phyloP scores from a whole-genome alignment of 2,888 invertebrate species.

The Epinotia nisella region DNA sequence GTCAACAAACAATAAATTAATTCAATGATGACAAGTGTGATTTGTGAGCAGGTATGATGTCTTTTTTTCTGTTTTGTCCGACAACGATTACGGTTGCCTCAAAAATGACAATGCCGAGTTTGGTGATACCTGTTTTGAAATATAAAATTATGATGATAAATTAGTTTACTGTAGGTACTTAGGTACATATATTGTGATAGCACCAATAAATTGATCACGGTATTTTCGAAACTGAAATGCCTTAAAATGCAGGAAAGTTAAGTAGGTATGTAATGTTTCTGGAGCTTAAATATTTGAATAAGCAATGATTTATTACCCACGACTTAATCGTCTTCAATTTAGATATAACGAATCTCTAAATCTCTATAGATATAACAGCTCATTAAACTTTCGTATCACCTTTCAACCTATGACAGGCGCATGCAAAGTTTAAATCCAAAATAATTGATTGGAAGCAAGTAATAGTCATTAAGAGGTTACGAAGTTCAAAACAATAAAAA shows the following conservation, averaged over 20 bases:
- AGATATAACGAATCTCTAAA: conserved; percentile 6
- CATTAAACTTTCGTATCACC: conserved; percentile 33
- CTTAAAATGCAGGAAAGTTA: not conserved
- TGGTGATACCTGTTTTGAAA: too few relatives aligned
- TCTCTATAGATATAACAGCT: conserved; percentile 27
- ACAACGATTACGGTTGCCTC: not conserved
- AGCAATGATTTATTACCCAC: not conserved
- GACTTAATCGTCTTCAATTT: not conserved
- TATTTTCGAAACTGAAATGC: not conserved
- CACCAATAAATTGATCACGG: not conserved
- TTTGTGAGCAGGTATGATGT: not conserved
- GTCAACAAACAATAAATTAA: conserved; percentile 1
- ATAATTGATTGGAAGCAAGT: conserved; percentile 35
- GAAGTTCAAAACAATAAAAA: conserved; percentile 28
- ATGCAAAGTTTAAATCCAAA: conserved; percentile 26
- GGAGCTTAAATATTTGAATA: too few relatives aligned
- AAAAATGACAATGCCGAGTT: not conserved
- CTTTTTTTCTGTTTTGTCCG: not conserved
- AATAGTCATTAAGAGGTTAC: conserved; percentile 29
- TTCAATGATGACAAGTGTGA: conserved; percentile 20
- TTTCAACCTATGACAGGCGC: conserved; percentile 14
- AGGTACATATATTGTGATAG: too few relatives aligned
- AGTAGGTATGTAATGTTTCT: too few relatives aligned
- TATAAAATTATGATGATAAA: too few relatives aligned
- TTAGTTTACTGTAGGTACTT: too few relatives aligned